Evolutionary conservation across 2,888 invertebrate genomes (phyloP).

Genomic region (Acrobasis suavella): DNA sequence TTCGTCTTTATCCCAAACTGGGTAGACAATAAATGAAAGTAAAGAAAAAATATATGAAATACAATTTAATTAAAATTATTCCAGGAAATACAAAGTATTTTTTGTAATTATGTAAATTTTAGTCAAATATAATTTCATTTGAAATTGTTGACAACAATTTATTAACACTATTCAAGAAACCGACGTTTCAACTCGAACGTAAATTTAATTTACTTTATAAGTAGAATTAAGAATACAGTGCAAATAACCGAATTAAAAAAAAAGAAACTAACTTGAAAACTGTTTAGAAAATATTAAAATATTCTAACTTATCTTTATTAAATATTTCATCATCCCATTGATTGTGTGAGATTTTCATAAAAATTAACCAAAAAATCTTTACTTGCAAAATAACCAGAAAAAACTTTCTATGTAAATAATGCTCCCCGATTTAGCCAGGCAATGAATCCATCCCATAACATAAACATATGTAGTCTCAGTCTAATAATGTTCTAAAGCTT

Average conservation of each 20-base stretch:
- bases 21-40: no score
- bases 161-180: background rate
- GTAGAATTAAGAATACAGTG: slow-evolving; percentile 1
- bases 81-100: no score
- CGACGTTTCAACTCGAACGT: background rate
- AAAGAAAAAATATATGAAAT: no score
- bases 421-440: background rate
- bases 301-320: background rate
- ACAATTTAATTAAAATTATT: no score
- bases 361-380: background rate
- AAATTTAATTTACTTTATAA: background rate
- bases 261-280: background rate
- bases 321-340: background rate
- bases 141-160: background rate
- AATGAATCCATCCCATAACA: background rate
- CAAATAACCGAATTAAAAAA: slow-evolving; percentile 16
- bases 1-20: no score
- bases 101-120: background rate
- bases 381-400: background rate
- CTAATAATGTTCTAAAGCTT: background rate
- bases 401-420: no score
- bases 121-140: background rate
- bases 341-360: background rate
- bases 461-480: background rate
- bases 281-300: background rate